phyloP scores from a whole-genome alignment of 1,140 invertebrate species.

The Chlorops oryzae region DNA sequence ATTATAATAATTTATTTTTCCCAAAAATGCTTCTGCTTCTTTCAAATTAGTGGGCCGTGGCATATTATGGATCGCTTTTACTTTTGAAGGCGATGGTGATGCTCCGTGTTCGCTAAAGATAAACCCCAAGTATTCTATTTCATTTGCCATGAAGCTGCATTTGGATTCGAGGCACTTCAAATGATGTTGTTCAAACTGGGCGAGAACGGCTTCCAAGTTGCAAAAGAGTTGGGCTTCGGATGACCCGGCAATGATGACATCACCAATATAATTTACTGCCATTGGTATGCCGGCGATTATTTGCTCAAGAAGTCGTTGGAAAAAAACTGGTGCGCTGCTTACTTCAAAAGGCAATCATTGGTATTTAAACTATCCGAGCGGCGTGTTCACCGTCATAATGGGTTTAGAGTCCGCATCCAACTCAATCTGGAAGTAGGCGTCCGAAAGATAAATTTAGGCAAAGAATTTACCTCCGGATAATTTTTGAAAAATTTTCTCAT shows the following conservation, averaged over 20 bases:
- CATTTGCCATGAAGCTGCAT: not conserved
- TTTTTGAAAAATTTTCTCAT: slow-evolving; percentile 27
- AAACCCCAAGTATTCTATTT: not conserved
- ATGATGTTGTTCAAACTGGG: slow-evolving; percentile 11
- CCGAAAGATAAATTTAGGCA: slow-evolving; percentile 6
- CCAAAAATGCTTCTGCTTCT: slow-evolving; percentile 31
- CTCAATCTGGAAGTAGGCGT: not conserved
- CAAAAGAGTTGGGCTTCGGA: not conserved
- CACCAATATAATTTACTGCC: slow-evolving; percentile 1
- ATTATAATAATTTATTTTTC: slow-evolving; percentile 35
- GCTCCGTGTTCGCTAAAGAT: slow-evolving; percentile 27
- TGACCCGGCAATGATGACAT: not conserved
- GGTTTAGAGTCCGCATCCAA: not conserved
- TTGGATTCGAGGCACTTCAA: slow-evolving; percentile 12
- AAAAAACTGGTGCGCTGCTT: slow-evolving; percentile 17
- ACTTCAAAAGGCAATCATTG: slow-evolving; percentile 20
- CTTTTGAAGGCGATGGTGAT: slow-evolving; percentile 31
- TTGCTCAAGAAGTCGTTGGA: slow-evolving; percentile 16
- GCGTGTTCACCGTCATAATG: slow-evolving; percentile 9
- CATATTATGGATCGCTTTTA: slow-evolving; percentile 24
- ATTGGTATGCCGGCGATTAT: slow-evolving; percentile 3
- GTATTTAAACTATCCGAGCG: slow-evolving; percentile 36
- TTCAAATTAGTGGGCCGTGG: slow-evolving; percentile 23
- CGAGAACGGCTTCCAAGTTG: not conserved
- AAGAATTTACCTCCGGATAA: slow-evolving; percentile 19